Percentiles rank a stretch among this genome's conserved stretches.
Conservation (phyloP, 1,140 invertebrate species). For the Nylanderia fulva region DNA sequence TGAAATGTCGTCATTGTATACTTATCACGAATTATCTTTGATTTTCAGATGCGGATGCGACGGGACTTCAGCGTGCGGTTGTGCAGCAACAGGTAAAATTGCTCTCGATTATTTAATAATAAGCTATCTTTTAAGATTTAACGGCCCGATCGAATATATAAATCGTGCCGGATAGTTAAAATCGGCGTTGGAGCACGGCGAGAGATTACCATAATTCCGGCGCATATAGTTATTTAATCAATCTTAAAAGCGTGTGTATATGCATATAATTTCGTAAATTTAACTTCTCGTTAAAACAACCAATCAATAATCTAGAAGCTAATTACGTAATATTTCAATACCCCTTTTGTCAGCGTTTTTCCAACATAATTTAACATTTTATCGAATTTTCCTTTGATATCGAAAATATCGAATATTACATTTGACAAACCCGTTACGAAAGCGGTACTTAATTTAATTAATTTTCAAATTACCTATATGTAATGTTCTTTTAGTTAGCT, state of each 20-base stretch:
- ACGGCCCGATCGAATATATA: constrained; percentile 20
- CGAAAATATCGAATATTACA: constrained; percentile 63
- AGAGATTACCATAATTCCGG: constrained; percentile 35
- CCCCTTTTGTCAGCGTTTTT: constrained; percentile 58
- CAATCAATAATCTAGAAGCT: constrained; percentile 60
- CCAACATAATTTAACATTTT: constrained; percentile 60
- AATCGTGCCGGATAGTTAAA: constrained; percentile 14
- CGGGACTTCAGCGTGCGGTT: not conserved
- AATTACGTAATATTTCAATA: constrained; percentile 60
- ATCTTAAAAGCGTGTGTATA: constrained; percentile 23
- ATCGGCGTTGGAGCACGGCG: not conserved
- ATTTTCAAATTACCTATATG: constrained; percentile 55
- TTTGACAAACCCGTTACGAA: constrained; percentile 61
- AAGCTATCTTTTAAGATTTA: constrained; percentile 53
- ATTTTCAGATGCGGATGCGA: constrained; percentile 20
- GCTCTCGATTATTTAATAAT: constrained; percentile 48
- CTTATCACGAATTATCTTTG: constrained; percentile 39
- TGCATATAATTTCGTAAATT: constrained; percentile 53
- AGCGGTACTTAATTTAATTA: constrained; percentile 62
- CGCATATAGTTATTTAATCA: constrained; percentile 49
- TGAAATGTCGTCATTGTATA: not conserved
- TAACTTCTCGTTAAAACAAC: constrained; percentile 49
- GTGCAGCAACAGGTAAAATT: constrained; percentile 70
- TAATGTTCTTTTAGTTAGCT: constrained; percentile 62
- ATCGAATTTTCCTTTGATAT: constrained; percentile 64